Evolutionary conservation across 2,113 vertebrate genomes (phyloP).

Genomic region (Pomatorhinus ruficollis): DNA sequence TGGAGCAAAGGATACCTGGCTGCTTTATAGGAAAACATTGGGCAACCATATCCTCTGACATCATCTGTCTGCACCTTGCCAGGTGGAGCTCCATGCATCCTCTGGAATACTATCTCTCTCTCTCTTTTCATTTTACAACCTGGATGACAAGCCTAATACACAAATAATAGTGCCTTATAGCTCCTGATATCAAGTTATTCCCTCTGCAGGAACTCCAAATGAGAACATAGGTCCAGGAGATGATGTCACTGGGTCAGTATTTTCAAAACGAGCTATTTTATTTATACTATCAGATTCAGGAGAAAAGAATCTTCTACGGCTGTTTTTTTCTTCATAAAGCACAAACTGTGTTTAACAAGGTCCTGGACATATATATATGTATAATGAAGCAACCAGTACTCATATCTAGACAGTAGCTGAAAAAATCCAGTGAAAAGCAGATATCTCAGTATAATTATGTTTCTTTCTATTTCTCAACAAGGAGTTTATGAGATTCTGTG

Average conservation of each 20-base stretch:
- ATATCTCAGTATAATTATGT: background rate
- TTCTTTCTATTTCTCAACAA: background rate
- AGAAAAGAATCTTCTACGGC: background rate
- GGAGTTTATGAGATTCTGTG: background rate
- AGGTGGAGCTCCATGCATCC: background rate
- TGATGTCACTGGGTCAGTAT: background rate
- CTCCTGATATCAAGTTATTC: background rate
- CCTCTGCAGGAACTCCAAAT: background rate
- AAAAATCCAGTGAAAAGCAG: background rate
- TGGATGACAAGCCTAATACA: background rate
- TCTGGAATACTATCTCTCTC: background rate
- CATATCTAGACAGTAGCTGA: background rate
- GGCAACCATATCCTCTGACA: background rate
- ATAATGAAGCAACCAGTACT: background rate
- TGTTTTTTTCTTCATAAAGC: background rate
- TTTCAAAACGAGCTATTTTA: background rate
- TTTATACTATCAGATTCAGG: background rate
- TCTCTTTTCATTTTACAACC: background rate
- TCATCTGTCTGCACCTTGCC: background rate
- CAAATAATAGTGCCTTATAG: background rate
- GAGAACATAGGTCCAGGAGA: accelerated
- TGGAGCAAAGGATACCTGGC: background rate
- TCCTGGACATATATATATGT: background rate
- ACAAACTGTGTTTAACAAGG: background rate
- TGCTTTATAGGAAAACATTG: background rate